Conservation (phyloP, 2,797 vertebrate genomes). For the Distichodus sexfasciatus region DNA sequence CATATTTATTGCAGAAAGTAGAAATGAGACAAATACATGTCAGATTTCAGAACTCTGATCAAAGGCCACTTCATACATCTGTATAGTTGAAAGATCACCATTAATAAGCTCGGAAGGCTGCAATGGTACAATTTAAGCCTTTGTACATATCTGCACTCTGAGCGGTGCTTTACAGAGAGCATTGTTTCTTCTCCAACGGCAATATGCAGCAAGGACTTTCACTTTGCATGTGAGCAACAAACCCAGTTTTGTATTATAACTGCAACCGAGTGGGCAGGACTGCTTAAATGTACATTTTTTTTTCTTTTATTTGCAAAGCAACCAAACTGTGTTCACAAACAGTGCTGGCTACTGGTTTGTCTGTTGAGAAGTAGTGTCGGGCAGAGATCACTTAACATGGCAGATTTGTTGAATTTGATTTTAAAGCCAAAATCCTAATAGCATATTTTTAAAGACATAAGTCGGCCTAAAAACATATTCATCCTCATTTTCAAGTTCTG, state of each 20-base stretch:
- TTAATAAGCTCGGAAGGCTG: conserved; percentile 41
- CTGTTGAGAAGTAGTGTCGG: conserved; percentile 35
- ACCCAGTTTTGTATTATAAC: conserved; percentile 51
- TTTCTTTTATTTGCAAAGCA: conserved; percentile 63
- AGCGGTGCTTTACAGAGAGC: conserved; percentile 45
- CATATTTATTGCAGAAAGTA: conserved; percentile 53
- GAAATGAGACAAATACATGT: conserved; percentile 43
- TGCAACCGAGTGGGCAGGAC: conserved; percentile 44
- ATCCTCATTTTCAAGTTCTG: too few species aligned
- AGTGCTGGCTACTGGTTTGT: conserved; percentile 29
- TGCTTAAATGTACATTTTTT: conserved; percentile 64
- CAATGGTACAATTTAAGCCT: conserved; percentile 29
- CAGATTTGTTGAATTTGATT: conserved; percentile 8
- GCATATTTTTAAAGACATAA: too few species aligned
- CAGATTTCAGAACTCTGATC: conserved; percentile 42
- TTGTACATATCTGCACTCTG: conserved; percentile 49
- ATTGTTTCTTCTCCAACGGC: conserved; percentile 32
- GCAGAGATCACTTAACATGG: conserved; percentile 22
- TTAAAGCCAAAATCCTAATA: conserved; percentile 25
- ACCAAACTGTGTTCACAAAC: conserved; percentile 37
- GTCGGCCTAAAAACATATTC: too few species aligned
- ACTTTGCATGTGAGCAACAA: conserved; percentile 41
- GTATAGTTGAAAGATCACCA: conserved; percentile 35
- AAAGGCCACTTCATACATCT: conserved; percentile 56
- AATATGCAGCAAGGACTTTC: conserved; percentile 42